phyloP scores from a whole-genome alignment of 2,888 invertebrate species.

The Fragum fragum region DNA sequence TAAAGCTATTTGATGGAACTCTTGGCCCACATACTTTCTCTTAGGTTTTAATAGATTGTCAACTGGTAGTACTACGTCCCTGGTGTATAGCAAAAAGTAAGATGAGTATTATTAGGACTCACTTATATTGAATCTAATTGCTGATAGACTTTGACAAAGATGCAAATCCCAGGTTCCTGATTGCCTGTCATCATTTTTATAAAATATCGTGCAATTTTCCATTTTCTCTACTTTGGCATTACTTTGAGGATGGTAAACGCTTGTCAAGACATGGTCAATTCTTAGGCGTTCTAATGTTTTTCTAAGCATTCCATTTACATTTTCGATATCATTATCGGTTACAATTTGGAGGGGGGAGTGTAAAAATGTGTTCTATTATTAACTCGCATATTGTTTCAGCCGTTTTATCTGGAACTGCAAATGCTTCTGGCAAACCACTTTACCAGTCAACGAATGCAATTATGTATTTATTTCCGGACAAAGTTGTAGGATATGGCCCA shows the following conservation, averaged over 20 bases:
- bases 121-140: constrained; percentile 47
- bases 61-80: constrained; percentile 52
- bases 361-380: constrained; percentile 41
- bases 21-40: constrained; percentile 47
- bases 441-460: too few relatives aligned
- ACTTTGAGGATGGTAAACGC: constrained; percentile 16
- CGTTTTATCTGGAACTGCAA: too few relatives aligned
- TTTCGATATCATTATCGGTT: constrained; percentile 36
- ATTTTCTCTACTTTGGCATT: constrained; percentile 27
- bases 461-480: too few relatives aligned
- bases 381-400: too few relatives aligned
- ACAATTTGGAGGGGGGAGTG: constrained; percentile 23
- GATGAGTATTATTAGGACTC: constrained; percentile 49
- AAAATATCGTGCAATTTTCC: constrained; percentile 14
- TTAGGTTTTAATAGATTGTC: constrained; percentile 56
- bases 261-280: constrained; percentile 22
- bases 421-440: too few relatives aligned
- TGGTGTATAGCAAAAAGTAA: constrained; percentile 53
- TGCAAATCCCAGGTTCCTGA: constrained; percentile 11
- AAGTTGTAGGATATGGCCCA: too few relatives aligned
- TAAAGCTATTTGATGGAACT: constrained; percentile 48
- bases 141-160: constrained; percentile 21
- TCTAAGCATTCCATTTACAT: constrained; percentile 16
- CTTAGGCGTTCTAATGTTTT: constrained; percentile 17
- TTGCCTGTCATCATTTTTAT: not conserved